Percentiles rank a stretch among this genome's conserved stretches.
Evolutionary conservation across 2,113 vertebrate species (phyloP).

Genomic region (Brachyhypopomus occidentalis): DNA sequence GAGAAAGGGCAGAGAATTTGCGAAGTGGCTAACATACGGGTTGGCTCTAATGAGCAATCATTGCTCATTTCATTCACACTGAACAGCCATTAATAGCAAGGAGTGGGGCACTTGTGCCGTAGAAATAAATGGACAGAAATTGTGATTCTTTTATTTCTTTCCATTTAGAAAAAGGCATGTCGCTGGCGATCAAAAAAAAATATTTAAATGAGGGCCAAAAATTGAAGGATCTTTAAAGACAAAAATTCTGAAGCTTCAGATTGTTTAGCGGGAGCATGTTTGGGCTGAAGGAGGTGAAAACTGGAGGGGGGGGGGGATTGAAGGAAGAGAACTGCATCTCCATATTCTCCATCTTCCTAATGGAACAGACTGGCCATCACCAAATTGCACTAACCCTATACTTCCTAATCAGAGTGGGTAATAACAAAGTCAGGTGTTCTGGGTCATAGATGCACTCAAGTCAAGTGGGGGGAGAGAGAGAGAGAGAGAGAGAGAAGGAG

Average conservation of each 20-base stretch:
- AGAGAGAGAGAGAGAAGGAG: neutral
- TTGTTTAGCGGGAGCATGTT: neutral
- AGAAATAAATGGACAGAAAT: neutral
- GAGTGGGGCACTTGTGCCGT: neutral
- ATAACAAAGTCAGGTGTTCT: slow-evolving; percentile 60
- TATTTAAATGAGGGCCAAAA: neutral
- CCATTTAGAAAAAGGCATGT: neutral
- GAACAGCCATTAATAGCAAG: neutral
- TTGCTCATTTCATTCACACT: slow-evolving; percentile 2
- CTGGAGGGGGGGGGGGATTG: neutral
- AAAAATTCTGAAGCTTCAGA: neutral
- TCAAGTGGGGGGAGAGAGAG: neutral
- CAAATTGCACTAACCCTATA: slow-evolving; percentile 63
- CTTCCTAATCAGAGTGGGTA: slow-evolving; percentile 63
- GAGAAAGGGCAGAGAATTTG: slow-evolving; percentile 6
- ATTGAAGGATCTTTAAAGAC: neutral
- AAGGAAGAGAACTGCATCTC: slow-evolving; percentile 52
- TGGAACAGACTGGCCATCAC: slow-evolving; percentile 64
- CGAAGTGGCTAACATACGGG: neutral
- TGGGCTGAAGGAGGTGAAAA: neutral
- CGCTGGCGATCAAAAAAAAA: neutral
- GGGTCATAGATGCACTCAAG: slow-evolving; percentile 39
- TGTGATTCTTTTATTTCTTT: neutral
- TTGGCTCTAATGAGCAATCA: neutral
- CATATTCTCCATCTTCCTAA: slow-evolving; percentile 69